Base-by-base conservation (phyloP, 2,797 vertebrate species). In the Anabas testudineus region DNA sequence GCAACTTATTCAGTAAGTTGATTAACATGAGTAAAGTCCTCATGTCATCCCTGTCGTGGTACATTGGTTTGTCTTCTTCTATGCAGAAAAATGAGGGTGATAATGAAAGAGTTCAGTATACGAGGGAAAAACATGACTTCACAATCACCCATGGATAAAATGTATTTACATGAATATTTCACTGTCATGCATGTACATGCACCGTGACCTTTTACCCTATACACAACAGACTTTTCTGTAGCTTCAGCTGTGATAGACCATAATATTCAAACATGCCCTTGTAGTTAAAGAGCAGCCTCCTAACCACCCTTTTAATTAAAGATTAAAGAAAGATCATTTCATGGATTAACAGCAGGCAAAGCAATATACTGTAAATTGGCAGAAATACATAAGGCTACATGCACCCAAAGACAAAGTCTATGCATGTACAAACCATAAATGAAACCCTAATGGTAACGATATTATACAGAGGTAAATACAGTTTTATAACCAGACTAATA, bases 1-100 rank as follows among this genome's bases (percentile, higher is more conserved):
- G 62, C 15, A 81, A 74, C 49, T 71, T 65, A 70, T 67, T 52
- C 74, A 65, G 24, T 49, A 42, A 63, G 78, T 69, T 89, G 49
- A 89, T 81, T 72, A 82, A 75, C 64, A 77, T 60, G 36, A 62
- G 56, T 45, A 54, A 71, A 77, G 63, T 71, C 47, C 43, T 55
- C 65, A 32, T 70, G 43, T 81, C 54, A 61, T 53, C 13, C 10
- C 3, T 22, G 36, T 32, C 51, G 12, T 46, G 42, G 21, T 60
- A 24, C 19, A 43, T 66, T 59, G 60, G 47, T 24, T n/a, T 58
- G 41, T 53, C 18, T 77, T 52, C 24, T 13, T n/a, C 43, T 34
- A n/a, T 28, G 28, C 19, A 34, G 26, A 6, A 42, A 64, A 67
- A 62, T 56, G 30, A 51, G 15, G 7, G 10, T 34, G 10, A 62